Percentiles rank a stretch among this genome's conserved stretches.
These are phyloP conservation scores for Thereva nobilitata DNA, from an alignment of 2,888 invertebrate genomes.

Conservation along the genomic window DNA sequence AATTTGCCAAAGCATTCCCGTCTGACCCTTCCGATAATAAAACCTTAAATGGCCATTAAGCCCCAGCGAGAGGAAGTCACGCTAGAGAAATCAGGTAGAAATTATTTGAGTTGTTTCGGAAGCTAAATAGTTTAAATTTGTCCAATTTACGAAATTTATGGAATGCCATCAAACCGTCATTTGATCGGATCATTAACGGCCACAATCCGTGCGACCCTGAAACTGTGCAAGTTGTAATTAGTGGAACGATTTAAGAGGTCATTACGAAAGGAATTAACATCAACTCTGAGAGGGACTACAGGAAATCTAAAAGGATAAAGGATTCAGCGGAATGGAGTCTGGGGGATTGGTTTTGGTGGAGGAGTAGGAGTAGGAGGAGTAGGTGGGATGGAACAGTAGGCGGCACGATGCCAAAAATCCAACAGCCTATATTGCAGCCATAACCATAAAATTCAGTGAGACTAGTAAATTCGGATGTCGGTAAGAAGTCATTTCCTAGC, in stretches of 20 bases:
- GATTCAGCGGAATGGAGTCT: not conserved
- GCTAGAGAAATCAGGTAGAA: not conserved
- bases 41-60: too few species aligned
- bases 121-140: not conserved
- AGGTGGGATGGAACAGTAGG: not conserved
- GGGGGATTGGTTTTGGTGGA: too few species aligned
- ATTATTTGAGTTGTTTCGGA: conserved; percentile 13
- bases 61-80: too few species aligned
- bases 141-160: conserved; percentile 20
- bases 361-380: not conserved
- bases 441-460: conserved; percentile 13
- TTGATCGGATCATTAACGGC: conserved; percentile 27
- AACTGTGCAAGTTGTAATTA: conserved; percentile 16
- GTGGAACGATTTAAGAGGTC: conserved; percentile 16
- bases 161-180: conserved; percentile 16
- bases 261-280: conserved; percentile 24
- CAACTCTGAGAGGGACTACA: conserved; percentile 18
- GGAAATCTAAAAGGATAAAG: not conserved
- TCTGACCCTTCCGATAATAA: too few species aligned
- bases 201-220: conserved; percentile 20
- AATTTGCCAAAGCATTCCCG: too few species aligned
- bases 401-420: not conserved
- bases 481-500: not conserved
- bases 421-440: too few species aligned
- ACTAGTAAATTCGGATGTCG: conserved; percentile 15